phyloP scores from a whole-genome alignment of 2,888 invertebrate genomes.

The Drosophila greeni region DNA sequence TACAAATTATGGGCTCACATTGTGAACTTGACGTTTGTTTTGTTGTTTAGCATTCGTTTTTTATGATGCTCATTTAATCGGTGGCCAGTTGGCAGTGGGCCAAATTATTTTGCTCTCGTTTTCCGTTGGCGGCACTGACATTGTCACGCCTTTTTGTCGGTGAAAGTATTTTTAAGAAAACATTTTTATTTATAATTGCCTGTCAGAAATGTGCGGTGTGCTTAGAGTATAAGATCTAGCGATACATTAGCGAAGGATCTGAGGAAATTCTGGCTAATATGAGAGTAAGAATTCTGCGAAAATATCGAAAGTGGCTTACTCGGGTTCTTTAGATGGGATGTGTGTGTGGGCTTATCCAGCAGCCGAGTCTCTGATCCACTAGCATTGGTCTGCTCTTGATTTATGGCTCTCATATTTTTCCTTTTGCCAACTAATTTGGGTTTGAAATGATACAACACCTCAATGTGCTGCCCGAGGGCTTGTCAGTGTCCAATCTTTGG shows the following conservation, averaged over 20 bases:
- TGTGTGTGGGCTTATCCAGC: constrained; percentile 51
- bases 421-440: constrained; percentile 47
- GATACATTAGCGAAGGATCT: constrained; percentile 37
- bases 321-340: constrained; percentile 22
- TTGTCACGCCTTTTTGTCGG: constrained; percentile 60
- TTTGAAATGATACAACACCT: constrained; percentile 59
- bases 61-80: constrained; percentile 54
- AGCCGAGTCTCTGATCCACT: constrained; percentile 50
- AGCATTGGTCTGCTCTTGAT: constrained; percentile 50
- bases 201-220: constrained; percentile 58
- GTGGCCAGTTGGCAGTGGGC: constrained; percentile 56
- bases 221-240: constrained; percentile 26
- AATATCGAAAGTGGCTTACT: constrained; percentile 9
- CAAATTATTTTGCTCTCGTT: constrained; percentile 70
- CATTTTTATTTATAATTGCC: constrained; percentile 56
- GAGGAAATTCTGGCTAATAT: constrained; percentile 12
- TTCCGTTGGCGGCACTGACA: constrained; percentile 64
- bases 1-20: constrained; percentile 30
- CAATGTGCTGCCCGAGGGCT: constrained; percentile 35
- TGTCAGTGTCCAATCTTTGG: constrained; percentile 48
- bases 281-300: constrained; percentile 22
- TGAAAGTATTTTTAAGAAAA: constrained; percentile 58
- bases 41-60: constrained; percentile 39
- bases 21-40: constrained; percentile 35
- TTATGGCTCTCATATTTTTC: constrained; percentile 55